Percentiles rank a stretch among this genome's conserved stretches.
Evolutionary conservation across 2,797 vertebrate species (phyloP).

Genomic region (Cetoscarus ocellatus): DNA sequence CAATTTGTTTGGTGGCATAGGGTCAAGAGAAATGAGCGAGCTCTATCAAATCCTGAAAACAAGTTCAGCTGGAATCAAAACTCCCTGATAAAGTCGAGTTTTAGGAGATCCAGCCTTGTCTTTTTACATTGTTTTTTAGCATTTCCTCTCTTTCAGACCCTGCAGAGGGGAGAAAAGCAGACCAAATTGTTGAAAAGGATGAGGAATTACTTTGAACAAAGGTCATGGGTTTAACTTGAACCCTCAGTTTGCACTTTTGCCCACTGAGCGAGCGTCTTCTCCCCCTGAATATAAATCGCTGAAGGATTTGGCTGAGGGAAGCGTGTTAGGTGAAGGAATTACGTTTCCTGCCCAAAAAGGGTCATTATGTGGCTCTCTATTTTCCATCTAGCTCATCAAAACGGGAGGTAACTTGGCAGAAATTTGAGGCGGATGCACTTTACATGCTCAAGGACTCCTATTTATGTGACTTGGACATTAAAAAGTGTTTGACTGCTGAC

Average conservation of each 20-base stretch:
- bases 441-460: not conserved
- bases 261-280: not conserved
- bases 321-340: not conserved
- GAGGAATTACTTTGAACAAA: constrained; percentile 23
- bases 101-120: not conserved
- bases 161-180: not conserved
- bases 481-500: constrained; percentile 24
- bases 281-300: constrained; percentile 8
- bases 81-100: not conserved
- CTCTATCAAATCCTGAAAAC: constrained; percentile 44
- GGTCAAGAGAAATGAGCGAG: constrained; percentile 50
- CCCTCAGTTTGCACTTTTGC: not conserved
- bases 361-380: not conserved
- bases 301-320: not conserved
- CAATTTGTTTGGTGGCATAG: constrained; percentile 41
- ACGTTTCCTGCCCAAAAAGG: not conserved
- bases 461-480: constrained; percentile 26
- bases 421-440: constrained; percentile 15
- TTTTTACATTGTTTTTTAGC: constrained; percentile 6
- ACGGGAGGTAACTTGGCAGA: not conserved
- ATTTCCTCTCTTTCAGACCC: not conserved
- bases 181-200: not conserved
- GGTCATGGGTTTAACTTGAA: constrained; percentile 31
- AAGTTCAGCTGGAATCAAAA: constrained; percentile 26
- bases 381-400: not conserved